Evolutionary conservation across 2,797 vertebrate genomes (phyloP), one percentile per base, ranked within the genome.

Genomic region (Lindbergichthys nudifrons): DNA sequence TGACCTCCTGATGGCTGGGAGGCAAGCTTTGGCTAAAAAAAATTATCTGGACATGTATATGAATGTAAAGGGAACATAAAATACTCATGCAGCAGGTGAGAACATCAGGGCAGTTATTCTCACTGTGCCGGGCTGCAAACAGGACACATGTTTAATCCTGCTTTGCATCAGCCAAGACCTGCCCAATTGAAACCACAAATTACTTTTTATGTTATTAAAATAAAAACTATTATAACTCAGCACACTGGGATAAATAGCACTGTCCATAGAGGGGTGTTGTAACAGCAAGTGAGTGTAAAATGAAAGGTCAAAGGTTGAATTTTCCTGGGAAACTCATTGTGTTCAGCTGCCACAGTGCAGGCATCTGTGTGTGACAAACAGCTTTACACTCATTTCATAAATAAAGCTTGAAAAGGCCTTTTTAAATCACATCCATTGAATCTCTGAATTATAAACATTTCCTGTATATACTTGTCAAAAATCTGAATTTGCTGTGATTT

Each of bases 1-100:
- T 88, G 86, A 90, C 89, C 85, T 87, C 81, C 70, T 69, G 78
- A 82, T 78, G 80, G 70, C 77, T 73, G n/a, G 5, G 39, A 80
- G 82, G 67, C 65, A 56, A 74, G 66, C 60, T 67, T 59, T 79
- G 65, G 57, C 36, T 10, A 36, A 19, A 30, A 30, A 75, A 70
- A 67, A 60, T 41, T 21, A 75, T 66, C 71, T 54, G 77, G 86
- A 73, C 58, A 64, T 78, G 75, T 84, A 73, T 46, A 77, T 79
- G 73, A 79, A 75, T 86, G 65, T 79, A 76, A 84, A 83, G 23
- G 9, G 51, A 63, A 19, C 23, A 15, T 51, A 23, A 75, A 67
- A 75, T 61, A 61, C 32, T 70, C 65, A 51, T 53, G 52, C 77
- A 71, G 86, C 73, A 81, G 78, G 73, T 63, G 79, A 80, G 70